phyloP scores from a whole-genome alignment of 2,797 vertebrate species.

The Aplochiton taeniatus region DNA sequence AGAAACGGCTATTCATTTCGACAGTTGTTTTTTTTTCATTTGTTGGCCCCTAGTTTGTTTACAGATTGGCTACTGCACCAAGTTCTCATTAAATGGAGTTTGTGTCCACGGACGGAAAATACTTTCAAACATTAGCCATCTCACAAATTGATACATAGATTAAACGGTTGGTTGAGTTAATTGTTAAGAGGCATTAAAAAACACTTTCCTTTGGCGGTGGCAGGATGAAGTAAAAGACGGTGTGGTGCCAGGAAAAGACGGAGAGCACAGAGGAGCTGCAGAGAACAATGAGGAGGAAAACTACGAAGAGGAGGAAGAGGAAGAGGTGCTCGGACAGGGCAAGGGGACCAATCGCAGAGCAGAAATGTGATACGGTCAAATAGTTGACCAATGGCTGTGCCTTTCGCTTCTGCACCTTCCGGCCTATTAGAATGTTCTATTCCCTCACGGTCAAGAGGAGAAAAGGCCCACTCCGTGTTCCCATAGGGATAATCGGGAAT shows the following conservation, averaged over 20 bases:
- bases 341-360: constrained; percentile 80
- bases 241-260: constrained; percentile 67
- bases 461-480: constrained; percentile 40
- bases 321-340: constrained; percentile 68
- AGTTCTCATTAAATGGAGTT: too few species aligned
- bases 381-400: constrained; percentile 39
- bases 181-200: neutral
- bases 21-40: too few species aligned
- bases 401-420: constrained; percentile 25
- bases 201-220: neutral
- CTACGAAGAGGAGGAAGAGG: constrained; percentile 84
- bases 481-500: constrained; percentile 35
- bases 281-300: constrained; percentile 80
- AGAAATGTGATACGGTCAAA: constrained; percentile 83
- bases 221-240: constrained; percentile 69
- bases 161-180: too few species aligned
- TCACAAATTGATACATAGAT: too few species aligned
- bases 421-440: constrained; percentile 28
- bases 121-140: too few species aligned
- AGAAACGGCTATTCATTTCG: too few species aligned
- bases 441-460: constrained; percentile 38
- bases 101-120: too few species aligned
- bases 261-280: constrained; percentile 62
- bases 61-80: too few species aligned
- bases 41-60: too few species aligned